Evolutionary conservation across 2,888 invertebrate genomes (phyloP), one percentile per base, ranked within the genome.

Genomic region (Danaus chrysippus): DNA sequence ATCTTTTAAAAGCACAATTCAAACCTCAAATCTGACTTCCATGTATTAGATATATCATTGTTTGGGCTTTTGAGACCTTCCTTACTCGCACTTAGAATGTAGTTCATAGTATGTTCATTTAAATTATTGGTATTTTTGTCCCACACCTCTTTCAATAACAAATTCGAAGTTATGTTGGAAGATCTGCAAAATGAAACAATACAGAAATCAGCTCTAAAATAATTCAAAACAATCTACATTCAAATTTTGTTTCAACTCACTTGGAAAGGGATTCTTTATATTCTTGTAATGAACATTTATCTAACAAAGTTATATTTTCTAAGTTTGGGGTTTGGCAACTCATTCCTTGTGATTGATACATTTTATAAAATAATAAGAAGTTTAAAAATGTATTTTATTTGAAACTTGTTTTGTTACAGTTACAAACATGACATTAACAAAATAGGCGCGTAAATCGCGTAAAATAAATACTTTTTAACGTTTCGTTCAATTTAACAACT

Each of bases 21-120:
- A 10, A 17, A 90, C 89, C 79, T 71, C 10, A 85, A 64, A 44
- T 74, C 73, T 67, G 74, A 82, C 70, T 75, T 82, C 88, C 88
- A 87, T 41, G 71, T 74, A 23, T 74, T 75, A 17, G 72, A 70
- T 19, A 76, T 73, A 62, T 65, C 76, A 57, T 62, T 75, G 63
- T 80, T 74, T 12, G 69, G 62, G 68, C 75, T 78, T 54, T 73
- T 72, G 15, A 79, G 44, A 12, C 84, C 56, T 23, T 57, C 59
- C 44, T 78, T 75, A 0, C 80, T 74, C 12, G 76, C 72, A 23
- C 73, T 69, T 10, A 76, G 56, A 42, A 84, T 72, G 46, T 77
- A 68, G 46, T 79, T 70, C 9, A 75, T 61, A 23, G 72, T 70
- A 61, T 65, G 67, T 52, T 61, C 55, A 19, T 44, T 11, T 11